A percentile compares a stretch with the other conserved stretches of the same genome.
Conservation (phyloP, 2,797 vertebrate genomes). For the Gymnodraco acuticeps region DNA sequence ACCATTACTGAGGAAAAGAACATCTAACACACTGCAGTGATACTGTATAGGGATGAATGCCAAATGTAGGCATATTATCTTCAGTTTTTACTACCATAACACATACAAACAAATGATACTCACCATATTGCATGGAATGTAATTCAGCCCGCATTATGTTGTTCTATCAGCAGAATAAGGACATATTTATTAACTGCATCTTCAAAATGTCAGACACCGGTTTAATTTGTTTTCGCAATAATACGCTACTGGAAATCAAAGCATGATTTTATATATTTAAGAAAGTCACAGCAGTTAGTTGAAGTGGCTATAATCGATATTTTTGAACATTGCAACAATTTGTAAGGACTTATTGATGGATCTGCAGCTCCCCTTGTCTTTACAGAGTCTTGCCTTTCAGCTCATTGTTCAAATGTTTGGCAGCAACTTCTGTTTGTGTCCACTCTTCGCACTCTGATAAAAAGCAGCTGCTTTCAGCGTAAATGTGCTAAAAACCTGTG, state of each 20-base stretch:
- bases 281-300: background rate
- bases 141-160: background rate
- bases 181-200: background rate
- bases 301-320: background rate
- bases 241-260: background rate
- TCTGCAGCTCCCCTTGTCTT: background rate
- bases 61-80: conserved; percentile 11
- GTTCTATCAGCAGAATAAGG: background rate
- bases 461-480: background rate
- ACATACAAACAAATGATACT: background rate
- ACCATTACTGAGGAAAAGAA: conserved; percentile 11
- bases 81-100: accelerated
- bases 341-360: background rate
- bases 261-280: background rate
- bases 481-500: background rate
- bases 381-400: background rate
- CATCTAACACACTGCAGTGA: background rate
- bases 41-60: background rate
- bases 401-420: background rate
- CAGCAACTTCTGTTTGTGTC: background rate
- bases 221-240: background rate
- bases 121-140: background rate
- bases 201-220: background rate
- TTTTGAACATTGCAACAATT: background rate
- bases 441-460: no score